Percentiles rank a stretch among this genome's conserved stretches.
These are phyloP conservation scores for Petromus typicus DNA, from an alignment of 2,113 vertebrate genomes.

Conservation along the genomic window DNA sequence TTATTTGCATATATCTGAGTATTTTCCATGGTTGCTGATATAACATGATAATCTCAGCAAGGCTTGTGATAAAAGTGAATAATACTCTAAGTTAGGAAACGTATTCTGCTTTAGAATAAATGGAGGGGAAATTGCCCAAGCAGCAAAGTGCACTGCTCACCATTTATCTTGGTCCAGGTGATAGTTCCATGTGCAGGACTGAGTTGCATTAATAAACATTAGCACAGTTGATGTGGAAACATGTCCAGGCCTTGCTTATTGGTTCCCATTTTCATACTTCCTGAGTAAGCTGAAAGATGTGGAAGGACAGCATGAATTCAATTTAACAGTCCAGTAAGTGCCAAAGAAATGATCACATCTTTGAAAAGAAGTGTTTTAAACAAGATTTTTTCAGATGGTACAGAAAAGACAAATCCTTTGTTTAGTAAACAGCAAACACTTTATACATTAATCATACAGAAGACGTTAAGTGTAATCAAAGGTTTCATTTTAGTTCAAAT, in stretches of 20 bases:
- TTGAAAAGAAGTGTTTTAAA: conserved; percentile 79
- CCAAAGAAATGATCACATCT: conserved; percentile 74
- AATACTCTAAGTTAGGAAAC: conserved; percentile 48
- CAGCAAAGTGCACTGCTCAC: conserved; percentile 33
- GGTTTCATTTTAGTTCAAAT: conserved; percentile 70
- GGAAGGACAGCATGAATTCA: conserved; percentile 75
- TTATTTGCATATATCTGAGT: neutral
- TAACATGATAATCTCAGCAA: conserved; percentile 56
- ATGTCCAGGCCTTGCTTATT: conserved; percentile 68
- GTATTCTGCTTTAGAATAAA: conserved; percentile 35
- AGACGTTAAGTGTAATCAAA: conserved; percentile 77
- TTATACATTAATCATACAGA: conserved; percentile 67
- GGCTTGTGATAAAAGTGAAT: conserved; percentile 56
- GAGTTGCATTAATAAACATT: conserved; percentile 72
- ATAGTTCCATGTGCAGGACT: conserved; percentile 40
- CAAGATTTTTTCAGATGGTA: conserved; percentile 69
- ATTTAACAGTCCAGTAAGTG: conserved; percentile 79
- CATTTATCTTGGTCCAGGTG: conserved; percentile 69
- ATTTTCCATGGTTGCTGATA: conserved; percentile 44
- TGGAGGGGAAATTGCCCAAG: conserved; percentile 60
- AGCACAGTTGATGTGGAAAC: conserved; percentile 65
- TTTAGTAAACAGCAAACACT: conserved; percentile 72
- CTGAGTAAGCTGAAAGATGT: conserved; percentile 61
- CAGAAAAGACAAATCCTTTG: conserved; percentile 53
- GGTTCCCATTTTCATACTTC: conserved; percentile 74